Base-by-base conservation (phyloP, 2,113 vertebrate genomes). In the Ovis canadensis region DNA sequence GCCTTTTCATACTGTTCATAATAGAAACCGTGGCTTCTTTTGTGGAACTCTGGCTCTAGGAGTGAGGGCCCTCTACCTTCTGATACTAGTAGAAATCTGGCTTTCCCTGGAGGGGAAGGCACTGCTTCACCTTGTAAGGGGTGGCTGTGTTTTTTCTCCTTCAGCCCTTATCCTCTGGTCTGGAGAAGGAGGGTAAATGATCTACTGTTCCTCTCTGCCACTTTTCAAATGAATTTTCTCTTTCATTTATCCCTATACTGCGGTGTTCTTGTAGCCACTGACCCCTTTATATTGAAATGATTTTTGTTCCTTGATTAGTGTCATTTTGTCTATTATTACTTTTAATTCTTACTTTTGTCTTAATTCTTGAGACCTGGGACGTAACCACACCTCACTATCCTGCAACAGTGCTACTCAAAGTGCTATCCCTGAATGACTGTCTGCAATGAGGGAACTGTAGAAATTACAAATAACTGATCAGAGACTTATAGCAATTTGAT, bases 241-340 rank as follows among this genome's bases (percentile, higher is more conserved):
- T 87, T 92, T 43, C 7, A 43, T 82, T 92, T 57, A 31, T n/a
- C 12, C 50, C 48, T 43, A 62, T 67, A 55, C 50, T 88, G 27
- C 3, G 40, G n/a, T 71, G 15, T 16, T 81, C 71, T 83, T 43
- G 74, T 62, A 48, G 64, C 71, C 40, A 88, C 17, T 92, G 64
- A 54, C 14, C 55, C 13, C 5, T 83, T 80, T 57, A 40, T 59
- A 13, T 64, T 88, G 27, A 17, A 27, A 29, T 48, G 40, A 10
- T 31, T 78, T 91, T 93, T 95, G 85, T 95, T 92, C 67, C 17
- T 97, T 82, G 36, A 11, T 81, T 94, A 85, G 4, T 90, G 19
- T 67, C 15, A 89, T 93, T 67, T 90, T 97, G 40, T 59, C 57
- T 43, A 31, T 67, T 85, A 77, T 33, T 77, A 55, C 25, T 83